Percentiles rank a stretch among this genome's conserved stretches.
These are phyloP conservation scores for Whitmania pigra DNA, from an alignment of 1,140 invertebrate genomes.

Conservation along the genomic window DNA sequence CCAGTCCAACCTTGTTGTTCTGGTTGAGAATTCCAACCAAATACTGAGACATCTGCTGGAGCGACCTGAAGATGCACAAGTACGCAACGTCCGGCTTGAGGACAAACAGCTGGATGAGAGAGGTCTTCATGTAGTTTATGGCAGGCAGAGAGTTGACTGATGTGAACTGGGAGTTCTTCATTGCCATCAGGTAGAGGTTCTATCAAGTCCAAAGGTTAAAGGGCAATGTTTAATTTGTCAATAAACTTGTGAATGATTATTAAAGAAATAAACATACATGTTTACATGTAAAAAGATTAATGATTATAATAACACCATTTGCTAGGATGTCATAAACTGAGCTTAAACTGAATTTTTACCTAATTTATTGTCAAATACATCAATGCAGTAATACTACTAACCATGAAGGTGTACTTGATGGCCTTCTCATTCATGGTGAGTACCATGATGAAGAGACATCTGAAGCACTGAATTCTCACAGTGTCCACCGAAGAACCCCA, in stretches of 20 bases:
- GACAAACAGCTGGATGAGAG: background rate
- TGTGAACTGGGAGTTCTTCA: background rate
- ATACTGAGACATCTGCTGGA: background rate
- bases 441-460: background rate
- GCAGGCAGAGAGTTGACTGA: background rate
- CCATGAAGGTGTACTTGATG: background rate
- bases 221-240: no score
- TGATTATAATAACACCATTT: background rate
- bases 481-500: background rate
- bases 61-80: background rate
- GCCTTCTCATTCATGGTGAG: background rate
- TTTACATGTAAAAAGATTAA: background rate
- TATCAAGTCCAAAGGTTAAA: background rate
- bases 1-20: background rate
- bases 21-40: background rate
- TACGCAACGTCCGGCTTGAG: background rate
- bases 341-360: no score
- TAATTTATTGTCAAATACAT: background rate
- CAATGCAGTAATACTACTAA: background rate
- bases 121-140: background rate
- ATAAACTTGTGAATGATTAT: no score
- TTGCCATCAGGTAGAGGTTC: background rate
- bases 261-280: no score
- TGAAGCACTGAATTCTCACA: background rate
- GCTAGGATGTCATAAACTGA: background rate